These are phyloP conservation scores for Drosophila jambulina DNA, from an alignment of 1,140 invertebrate species.

Conservation along the genomic window DNA sequence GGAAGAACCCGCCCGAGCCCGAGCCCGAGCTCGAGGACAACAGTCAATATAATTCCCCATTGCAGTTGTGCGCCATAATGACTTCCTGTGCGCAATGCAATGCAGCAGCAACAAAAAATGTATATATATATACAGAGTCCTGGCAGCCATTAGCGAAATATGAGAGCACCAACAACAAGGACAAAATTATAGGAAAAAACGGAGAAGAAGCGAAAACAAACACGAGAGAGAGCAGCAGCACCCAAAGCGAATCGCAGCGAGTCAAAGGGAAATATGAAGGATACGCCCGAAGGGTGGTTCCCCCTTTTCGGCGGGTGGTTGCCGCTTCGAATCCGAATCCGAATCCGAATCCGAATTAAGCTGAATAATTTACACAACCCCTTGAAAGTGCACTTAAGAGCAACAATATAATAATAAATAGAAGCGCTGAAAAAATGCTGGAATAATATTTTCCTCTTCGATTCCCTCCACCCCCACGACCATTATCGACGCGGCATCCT, in stretches of 20 bases:
- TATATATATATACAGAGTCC: constrained; percentile 29
- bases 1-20: neutral
- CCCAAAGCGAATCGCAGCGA: constrained; percentile 69
- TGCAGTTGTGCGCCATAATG: constrained; percentile 79
- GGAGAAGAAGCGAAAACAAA: constrained; percentile 8
- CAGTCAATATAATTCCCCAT: constrained; percentile 75
- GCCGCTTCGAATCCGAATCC: constrained; percentile 3
- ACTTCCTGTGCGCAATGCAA: constrained; percentile 74
- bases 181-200: constrained; percentile 21
- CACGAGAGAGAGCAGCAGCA: constrained; percentile 27
- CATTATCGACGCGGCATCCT: constrained; percentile 28
- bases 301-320: neutral
- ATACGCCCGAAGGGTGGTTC: constrained; percentile 19
- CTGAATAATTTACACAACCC: constrained; percentile 83
- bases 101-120: constrained; percentile 28
- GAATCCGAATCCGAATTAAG: constrained; percentile 66
- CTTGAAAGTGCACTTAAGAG: constrained; percentile 76
- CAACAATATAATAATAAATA: constrained; percentile 60
- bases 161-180: constrained; percentile 56
- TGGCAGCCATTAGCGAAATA: constrained; percentile 84
- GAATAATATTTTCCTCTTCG: constrained; percentile 55
- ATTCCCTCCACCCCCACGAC: neutral
- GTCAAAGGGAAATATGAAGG: constrained; percentile 56
- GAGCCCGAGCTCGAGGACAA: constrained; percentile 26
- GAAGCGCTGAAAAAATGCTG: constrained; percentile 23